Percentiles rank a stretch among this genome's conserved stretches.
Conservation (phyloP, 35 echinoderm and acorn worm genomes). For the Amphiura filiformis region DNA sequence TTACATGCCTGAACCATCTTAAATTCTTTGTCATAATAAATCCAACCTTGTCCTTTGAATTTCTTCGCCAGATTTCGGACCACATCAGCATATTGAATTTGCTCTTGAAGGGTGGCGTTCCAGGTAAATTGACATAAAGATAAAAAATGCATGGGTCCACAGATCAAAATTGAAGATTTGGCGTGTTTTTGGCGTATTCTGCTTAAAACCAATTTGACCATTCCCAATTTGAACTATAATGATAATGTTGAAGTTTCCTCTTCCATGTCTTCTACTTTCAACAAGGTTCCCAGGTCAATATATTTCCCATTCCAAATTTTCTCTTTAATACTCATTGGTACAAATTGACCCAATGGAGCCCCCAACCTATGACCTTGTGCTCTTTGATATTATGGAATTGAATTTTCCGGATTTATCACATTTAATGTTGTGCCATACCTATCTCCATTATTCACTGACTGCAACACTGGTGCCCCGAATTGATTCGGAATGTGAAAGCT, state of each 20-base stretch:
- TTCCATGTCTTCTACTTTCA: neutral
- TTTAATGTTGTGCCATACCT: no score
- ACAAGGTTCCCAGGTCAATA: neutral
- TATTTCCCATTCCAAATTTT: neutral
- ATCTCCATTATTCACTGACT: no score
- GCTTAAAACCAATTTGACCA: neutral
- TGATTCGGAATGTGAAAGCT: no score
- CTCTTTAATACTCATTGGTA: neutral
- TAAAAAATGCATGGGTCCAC: slow-evolving; percentile 21
- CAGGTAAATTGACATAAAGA: slow-evolving; percentile 13
- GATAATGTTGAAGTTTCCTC: neutral
- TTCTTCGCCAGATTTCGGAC: neutral
- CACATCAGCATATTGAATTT: slow-evolving; percentile 5
- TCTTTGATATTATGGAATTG: no score
- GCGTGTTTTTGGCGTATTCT: neutral
- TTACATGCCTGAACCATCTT: neutral
- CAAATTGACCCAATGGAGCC: neutral
- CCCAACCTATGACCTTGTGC: neutral
- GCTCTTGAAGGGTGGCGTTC: neutral
- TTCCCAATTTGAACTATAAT: neutral
- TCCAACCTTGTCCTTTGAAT: neutral
- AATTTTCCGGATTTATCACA: no score
- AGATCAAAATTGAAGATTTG: slow-evolving; percentile 11
- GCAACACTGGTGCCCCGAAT: no score
- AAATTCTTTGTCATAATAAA: slow-evolving; percentile 13